A percentile compares a stretch with the other conserved stretches of the same genome.
These are phyloP conservation scores for Ariolimax columbianus DNA, from an alignment of 2,888 invertebrate species.

Conservation along the genomic window DNA sequence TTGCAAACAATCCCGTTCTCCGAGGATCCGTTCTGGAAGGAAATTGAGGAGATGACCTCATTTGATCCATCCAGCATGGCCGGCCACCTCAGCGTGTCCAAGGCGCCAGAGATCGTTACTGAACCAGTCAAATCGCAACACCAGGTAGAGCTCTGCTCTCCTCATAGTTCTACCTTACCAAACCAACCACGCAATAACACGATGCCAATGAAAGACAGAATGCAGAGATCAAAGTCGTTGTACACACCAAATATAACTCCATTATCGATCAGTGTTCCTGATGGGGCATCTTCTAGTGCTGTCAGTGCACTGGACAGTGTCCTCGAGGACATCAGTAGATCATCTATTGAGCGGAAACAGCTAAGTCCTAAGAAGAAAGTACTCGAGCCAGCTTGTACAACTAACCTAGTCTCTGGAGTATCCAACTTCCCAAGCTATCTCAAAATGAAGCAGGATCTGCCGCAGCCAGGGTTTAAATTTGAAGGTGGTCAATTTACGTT, in stretches of 20 bases:
- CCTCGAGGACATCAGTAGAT: slow-evolving; percentile 66
- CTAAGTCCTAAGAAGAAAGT: slow-evolving; percentile 54
- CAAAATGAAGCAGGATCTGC: slow-evolving; percentile 1
- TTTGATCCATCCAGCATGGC: slow-evolving; percentile 61
- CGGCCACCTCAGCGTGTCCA: slow-evolving; percentile 37
- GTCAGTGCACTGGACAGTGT: slow-evolving; percentile 72
- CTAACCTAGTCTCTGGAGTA: background rate
- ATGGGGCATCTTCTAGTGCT: slow-evolving; percentile 57
- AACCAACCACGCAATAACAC: slow-evolving; percentile 49
- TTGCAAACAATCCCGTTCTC: slow-evolving; percentile 74
- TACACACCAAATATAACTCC: slow-evolving; percentile 69
- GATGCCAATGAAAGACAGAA: slow-evolving; percentile 51
- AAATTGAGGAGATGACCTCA: slow-evolving; percentile 70
- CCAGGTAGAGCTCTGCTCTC: slow-evolving; percentile 47
- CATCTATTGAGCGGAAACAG: slow-evolving; percentile 67
- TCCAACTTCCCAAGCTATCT: background rate
- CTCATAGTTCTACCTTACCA: slow-evolving; percentile 57
- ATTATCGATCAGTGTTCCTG: slow-evolving; percentile 59
- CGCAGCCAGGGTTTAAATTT: slow-evolving; percentile 22
- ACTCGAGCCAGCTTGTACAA: background rate
- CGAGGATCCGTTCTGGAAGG: slow-evolving; percentile 74
- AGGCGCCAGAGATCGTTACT: background rate
- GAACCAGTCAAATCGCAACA: slow-evolving; percentile 35
- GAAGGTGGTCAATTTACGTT: slow-evolving; percentile 37
- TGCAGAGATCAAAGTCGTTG: slow-evolving; percentile 61